Base-by-base conservation (phyloP, 2,113 vertebrate genomes). In the Ceyx melanurus region DNA sequence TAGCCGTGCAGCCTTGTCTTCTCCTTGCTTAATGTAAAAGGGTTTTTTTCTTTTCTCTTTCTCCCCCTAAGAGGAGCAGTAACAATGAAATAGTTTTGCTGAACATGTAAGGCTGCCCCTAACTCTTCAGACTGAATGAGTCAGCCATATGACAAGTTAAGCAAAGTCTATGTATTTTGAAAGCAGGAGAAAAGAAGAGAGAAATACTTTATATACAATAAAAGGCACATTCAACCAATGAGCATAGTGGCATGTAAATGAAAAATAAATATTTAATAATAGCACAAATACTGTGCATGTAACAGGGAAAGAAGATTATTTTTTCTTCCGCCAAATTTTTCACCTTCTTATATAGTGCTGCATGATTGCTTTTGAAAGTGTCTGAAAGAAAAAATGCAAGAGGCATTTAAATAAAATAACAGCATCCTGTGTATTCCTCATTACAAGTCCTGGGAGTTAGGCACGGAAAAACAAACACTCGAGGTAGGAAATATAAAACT, bases 41-140 rank as follows among this genome's bases (percentile, higher is more conserved):
- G 9, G 35, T 67, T 61, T 15, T 13, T 21, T 20, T 0, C 17
- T 22, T 67, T 7, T 28, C 8, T 0, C 1, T 7, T 13, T 10
- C 0, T 1, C 6, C 5, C 21, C 48, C 31, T 0, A 1, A 33
- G n/a, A 80, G 43, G 53, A 65, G 42, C 17, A 80, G 16, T 17
- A 84, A 33, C 26, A 85, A 78, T 29, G 2, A 67, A 70, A 86
- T 18, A 66, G 25, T n/a, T 92, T 78, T 35, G n/a, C 62, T 80
- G 78, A 86, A 28, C 37, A n/a, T 10, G 6, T 67, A 66, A 74
- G 25, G 15, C 35, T 88, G n/a, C 6, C 28, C 18, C 17, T 70
- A 46, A 35, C 48, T 51, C 62, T 18, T 61, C 51, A 43, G 54
- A 23, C 3, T 21, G 23, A 85, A 71, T 25, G 37, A 45, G 58